Percentiles rank a stretch among this genome's conserved stretches.
These are phyloP conservation scores for Hyaena hyaena DNA, from an alignment of 2,113 vertebrate species.

Conservation along the genomic window DNA sequence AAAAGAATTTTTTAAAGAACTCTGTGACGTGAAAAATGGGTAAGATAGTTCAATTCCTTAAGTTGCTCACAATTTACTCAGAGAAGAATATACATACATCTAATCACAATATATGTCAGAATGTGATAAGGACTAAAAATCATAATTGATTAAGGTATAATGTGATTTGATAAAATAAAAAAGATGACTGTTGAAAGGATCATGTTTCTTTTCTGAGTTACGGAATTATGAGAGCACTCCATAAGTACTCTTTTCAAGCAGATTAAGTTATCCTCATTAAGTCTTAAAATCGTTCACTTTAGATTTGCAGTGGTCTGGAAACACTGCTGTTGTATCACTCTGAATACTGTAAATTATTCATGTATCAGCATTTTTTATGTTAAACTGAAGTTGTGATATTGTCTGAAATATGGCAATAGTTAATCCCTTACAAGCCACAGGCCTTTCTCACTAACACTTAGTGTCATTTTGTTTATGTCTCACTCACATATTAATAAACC, in stretches of 20 bases:
- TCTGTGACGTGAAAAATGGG: background rate
- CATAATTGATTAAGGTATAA: constrained; percentile 38
- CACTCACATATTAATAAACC: constrained; percentile 16
- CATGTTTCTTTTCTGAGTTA: constrained; percentile 43
- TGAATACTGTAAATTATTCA: constrained; percentile 48
- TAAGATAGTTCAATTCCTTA: background rate
- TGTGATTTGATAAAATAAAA: constrained; percentile 38
- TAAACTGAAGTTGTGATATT: constrained; percentile 26
- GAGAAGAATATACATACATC: background rate
- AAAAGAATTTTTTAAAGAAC: too few relatives aligned
- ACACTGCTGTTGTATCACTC: constrained; percentile 19
- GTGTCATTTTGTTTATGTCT: constrained; percentile 26
- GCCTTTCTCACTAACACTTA: background rate
- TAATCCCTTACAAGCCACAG: background rate
- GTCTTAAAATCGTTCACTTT: constrained; percentile 44
- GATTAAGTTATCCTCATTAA: background rate
- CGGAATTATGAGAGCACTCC: background rate
- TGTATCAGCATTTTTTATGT: constrained; percentile 51
- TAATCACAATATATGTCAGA: background rate
- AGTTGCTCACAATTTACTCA: background rate
- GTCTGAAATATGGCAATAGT: constrained; percentile 39
- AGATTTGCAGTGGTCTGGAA: constrained; percentile 51
- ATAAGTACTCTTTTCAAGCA: constrained; percentile 35
- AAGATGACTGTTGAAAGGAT: background rate
- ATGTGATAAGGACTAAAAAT: constrained; percentile 13